Conservation (phyloP, 2,888 invertebrate genomes). For the Autographa gamma region DNA sequence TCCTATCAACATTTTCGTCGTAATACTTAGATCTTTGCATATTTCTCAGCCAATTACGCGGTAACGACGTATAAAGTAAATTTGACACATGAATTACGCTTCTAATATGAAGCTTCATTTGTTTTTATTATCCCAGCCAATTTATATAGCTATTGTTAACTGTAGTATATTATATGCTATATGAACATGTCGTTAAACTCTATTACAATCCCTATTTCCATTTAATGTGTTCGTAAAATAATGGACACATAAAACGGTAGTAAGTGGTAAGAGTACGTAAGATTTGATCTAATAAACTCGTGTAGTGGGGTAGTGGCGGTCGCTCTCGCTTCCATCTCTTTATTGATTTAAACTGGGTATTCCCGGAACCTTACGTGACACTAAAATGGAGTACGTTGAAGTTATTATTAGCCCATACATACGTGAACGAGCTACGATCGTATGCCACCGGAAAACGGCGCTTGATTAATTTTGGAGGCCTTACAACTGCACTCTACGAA, state of each 20-base stretch:
- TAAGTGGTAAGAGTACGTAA: conserved; percentile 14
- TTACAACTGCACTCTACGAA: neutral
- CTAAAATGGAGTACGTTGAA: conserved; percentile 37
- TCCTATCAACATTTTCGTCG: neutral
- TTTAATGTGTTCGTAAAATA: conserved; percentile 15
- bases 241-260: conserved; percentile 9
- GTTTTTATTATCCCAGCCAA: conserved; percentile 6
- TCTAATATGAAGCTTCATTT: conserved; percentile 8
- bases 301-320: conserved; percentile 6
- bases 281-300: conserved; percentile 13
- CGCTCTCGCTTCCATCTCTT: conserved; percentile 24
- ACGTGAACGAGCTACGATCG: neutral
- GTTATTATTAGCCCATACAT: conserved; percentile 15
- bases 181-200: conserved; percentile 2
- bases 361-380: conserved; percentile 35
- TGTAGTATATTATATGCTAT: conserved; percentile 7
- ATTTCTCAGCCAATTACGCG: conserved; percentile 4
- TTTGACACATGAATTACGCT: neutral
- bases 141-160: conserved; percentile 6
- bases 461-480: conserved; percentile 2
- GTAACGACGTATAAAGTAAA: neutral
- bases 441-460: neutral
- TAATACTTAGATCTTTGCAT: neutral
- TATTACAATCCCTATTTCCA: conserved; percentile 6
- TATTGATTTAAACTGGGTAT: conserved; percentile 37